phyloP scores from a whole-genome alignment of 2,888 invertebrate genomes.

The Drosophila pseudotalamancana region DNA sequence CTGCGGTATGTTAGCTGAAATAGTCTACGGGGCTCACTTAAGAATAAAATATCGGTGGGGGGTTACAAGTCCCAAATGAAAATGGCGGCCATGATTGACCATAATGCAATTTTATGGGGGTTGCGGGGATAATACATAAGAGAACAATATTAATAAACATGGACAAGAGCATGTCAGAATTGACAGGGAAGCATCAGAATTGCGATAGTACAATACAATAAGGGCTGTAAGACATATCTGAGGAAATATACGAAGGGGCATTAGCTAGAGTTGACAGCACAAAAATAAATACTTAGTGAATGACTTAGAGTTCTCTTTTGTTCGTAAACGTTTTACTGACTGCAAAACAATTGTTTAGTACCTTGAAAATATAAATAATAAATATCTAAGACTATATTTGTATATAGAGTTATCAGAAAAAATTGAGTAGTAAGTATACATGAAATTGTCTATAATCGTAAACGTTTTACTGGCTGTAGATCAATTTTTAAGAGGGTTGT shows the following conservation, averaged over 20 bases:
- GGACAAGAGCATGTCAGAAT: slow-evolving; percentile 43
- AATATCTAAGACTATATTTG: too few species aligned
- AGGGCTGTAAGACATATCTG: neutral
- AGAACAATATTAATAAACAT: slow-evolving; percentile 44
- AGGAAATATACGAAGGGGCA: neutral
- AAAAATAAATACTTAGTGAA: neutral
- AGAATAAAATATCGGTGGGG: slow-evolving; percentile 21
- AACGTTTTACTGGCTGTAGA: neutral
- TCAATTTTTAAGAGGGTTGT: too few species aligned
- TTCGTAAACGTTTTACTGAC: too few species aligned
- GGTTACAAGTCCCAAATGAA: slow-evolving; percentile 15
- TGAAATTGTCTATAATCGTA: too few species aligned
- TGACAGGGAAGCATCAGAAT: slow-evolving; percentile 14
- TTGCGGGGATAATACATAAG: neutral
- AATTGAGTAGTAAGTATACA: too few species aligned
- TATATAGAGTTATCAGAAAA: too few species aligned
- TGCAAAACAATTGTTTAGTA: too few species aligned
- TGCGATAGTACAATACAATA: neutral
- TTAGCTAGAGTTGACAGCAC: neutral
- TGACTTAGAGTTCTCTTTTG: neutral
- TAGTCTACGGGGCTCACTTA: slow-evolving; percentile 30
- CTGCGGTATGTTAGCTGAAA: slow-evolving; percentile 21
- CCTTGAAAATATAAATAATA: too few species aligned
- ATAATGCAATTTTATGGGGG: slow-evolving; percentile 10
- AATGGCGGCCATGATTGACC: slow-evolving; percentile 41